Conservation (phyloP, 2,888 invertebrate genomes). For the Suillia variegata region DNA sequence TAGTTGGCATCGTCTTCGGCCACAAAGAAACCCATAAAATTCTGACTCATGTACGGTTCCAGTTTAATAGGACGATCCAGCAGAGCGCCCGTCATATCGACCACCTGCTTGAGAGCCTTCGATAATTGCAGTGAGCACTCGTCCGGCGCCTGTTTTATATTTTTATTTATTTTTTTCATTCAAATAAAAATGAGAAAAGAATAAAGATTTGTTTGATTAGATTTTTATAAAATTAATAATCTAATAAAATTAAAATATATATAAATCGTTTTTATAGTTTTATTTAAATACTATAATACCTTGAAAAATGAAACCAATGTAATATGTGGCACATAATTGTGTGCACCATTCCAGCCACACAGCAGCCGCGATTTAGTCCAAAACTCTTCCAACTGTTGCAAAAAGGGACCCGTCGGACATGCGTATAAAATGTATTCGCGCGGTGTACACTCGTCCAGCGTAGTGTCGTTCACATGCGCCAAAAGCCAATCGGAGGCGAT, state of each 20-base stretch:
- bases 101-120: constrained; percentile 75
- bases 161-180: not conserved
- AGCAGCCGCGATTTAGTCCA: constrained; percentile 77
- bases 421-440: constrained; percentile 88
- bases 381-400: constrained; percentile 73
- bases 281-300: constrained; percentile 65
- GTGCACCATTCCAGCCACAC: constrained; percentile 88
- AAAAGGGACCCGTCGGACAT: constrained; percentile 74
- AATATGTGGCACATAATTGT: constrained; percentile 88
- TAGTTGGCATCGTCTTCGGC: constrained; percentile 82
- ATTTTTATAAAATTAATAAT: no score
- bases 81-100: constrained; percentile 72
- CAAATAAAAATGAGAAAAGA: not conserved
- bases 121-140: constrained; percentile 73
- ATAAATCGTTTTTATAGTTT: no score
- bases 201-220: no score
- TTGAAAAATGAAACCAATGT: constrained; percentile 89
- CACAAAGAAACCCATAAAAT: constrained; percentile 90
- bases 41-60: constrained; percentile 83
- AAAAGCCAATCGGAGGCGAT: constrained; percentile 89
- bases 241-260: no score
- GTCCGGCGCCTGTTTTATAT: constrained; percentile 70
- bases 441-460: constrained; percentile 75
- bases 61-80: constrained; percentile 72
- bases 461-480: constrained; percentile 85